Conservation (phyloP, 2,797 vertebrate species). For the Dallia pectoralis region DNA sequence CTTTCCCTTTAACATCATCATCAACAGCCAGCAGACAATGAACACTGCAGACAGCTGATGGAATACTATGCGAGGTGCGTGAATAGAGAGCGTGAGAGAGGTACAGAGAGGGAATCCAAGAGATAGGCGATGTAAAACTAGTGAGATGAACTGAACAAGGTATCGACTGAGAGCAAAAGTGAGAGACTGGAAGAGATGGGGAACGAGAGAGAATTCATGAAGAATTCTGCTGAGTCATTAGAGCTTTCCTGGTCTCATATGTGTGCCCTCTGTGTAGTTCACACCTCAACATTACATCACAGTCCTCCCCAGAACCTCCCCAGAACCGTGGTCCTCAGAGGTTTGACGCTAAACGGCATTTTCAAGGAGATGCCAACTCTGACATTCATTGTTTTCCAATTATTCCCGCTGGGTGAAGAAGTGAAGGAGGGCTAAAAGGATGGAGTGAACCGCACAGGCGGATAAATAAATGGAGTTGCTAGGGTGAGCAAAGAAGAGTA, state of each 20-base stretch:
- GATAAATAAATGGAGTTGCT: too few species aligned
- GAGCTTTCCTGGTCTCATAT: too few species aligned
- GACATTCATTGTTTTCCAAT: too few species aligned
- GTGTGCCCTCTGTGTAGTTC: background rate
- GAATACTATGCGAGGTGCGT: background rate
- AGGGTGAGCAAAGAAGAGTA: too few species aligned
- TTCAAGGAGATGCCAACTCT: too few species aligned
- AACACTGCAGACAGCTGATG: background rate
- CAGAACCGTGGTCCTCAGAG: too few species aligned
- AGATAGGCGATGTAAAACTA: background rate
- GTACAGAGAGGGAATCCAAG: too few species aligned
- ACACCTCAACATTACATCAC: background rate
- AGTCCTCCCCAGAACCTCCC: background rate
- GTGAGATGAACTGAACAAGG: background rate
- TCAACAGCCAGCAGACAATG: background rate
- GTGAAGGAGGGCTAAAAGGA: background rate
- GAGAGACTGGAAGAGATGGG: background rate
- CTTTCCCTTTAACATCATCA: background rate
- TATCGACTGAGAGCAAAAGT: background rate
- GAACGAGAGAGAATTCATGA: background rate
- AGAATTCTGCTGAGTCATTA: background rate
- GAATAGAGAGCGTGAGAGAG: too few species aligned
- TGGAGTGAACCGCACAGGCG: background rate
- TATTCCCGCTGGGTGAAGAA: too few species aligned
- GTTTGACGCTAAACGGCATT: too few species aligned